Base-by-base conservation (phyloP, 2,113 vertebrate genomes). In the Furnarius figulus region DNA sequence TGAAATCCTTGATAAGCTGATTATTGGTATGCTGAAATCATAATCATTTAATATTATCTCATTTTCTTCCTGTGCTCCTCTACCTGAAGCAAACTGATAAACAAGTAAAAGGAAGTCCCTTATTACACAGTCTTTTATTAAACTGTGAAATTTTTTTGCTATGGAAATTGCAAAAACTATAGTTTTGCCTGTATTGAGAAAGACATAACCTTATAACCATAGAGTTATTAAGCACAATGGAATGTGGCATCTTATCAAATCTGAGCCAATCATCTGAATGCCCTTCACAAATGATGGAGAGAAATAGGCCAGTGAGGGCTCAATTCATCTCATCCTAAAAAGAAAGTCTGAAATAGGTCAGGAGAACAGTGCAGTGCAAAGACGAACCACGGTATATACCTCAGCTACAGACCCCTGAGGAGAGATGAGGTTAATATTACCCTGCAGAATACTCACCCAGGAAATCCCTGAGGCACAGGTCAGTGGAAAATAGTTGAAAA, bases 1-100 rank as follows among this genome's bases (percentile, higher is more conserved):
- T 80, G 42, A 65, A 88, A 52, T 16, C 27, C 27, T 88, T 87
- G 74, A 89, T 73, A 55, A 86, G 47, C 55, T 90, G 50, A 83
- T 97, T 90, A 88, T 84, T 92, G 47, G 13, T 52, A 77, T 17
- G 24, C 33, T 84, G 83, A 94, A 90, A 72, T 90, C 18, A 37
- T 88, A 94, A 90, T 74, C 14, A 42, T 94, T 94, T 80, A 86
- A 74, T 90, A 70, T 68, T 79, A 83, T 93, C 71, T 89, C 40
- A 72, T 85, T 79, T 96, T 93, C 59, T 47, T 91, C 30, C 31
- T 80, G 28, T 63, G 58, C 59, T 94, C 15, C 31, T 91, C 53
- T 90, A 91, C 90, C 88, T 85, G 70, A 85, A 87, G 95, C 71
- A 93, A 91, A 85, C 37, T 86, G 71, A 88, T 83, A 94, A 95